phyloP scores from a whole-genome alignment of 2,888 invertebrate genomes.

The Drosophila anomelani region DNA sequence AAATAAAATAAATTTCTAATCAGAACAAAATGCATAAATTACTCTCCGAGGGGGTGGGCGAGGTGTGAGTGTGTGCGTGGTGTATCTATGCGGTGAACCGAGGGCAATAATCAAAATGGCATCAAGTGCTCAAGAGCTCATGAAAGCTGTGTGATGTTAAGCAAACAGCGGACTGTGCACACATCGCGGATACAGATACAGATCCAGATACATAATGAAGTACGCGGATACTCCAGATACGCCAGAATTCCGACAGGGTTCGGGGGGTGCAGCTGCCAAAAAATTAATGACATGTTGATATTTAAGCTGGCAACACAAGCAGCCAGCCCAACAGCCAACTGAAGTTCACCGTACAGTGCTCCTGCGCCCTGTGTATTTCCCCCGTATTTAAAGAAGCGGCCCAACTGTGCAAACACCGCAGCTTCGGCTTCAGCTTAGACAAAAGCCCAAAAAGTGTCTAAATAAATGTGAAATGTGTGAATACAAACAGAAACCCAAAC shows the following conservation, averaged over 20 bases:
- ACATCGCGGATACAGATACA: constrained; percentile 41
- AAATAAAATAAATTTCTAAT: constrained; percentile 8
- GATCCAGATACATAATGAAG: constrained; percentile 23
- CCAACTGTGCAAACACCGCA: constrained; percentile 71
- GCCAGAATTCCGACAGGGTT: constrained; percentile 6
- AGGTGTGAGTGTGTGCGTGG: constrained; percentile 1
- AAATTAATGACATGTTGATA: constrained; percentile 61
- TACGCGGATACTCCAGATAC: constrained; percentile 8
- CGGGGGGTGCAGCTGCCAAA: constrained; percentile 28
- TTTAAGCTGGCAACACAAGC: constrained; percentile 60
- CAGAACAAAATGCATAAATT: constrained; percentile 23
- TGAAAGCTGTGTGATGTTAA: constrained; percentile 19
- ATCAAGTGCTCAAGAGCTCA: constrained; percentile 38
- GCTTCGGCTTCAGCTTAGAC: constrained; percentile 53
- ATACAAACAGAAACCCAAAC: constrained; percentile 31
- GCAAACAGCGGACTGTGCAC: constrained; percentile 47
- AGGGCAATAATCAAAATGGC: constrained; percentile 40
- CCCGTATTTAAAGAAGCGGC: constrained; percentile 17
- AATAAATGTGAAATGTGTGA: constrained; percentile 49
- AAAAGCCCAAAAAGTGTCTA: constrained; percentile 50
- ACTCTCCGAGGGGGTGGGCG: neutral
- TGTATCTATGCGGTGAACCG: constrained; percentile 23
- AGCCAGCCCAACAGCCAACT: constrained; percentile 25
- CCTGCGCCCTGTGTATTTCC: constrained; percentile 21
- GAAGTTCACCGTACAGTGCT: constrained; percentile 31